Base-by-base conservation (phyloP, 2,113 vertebrate species). In the Stegastes partitus region DNA sequence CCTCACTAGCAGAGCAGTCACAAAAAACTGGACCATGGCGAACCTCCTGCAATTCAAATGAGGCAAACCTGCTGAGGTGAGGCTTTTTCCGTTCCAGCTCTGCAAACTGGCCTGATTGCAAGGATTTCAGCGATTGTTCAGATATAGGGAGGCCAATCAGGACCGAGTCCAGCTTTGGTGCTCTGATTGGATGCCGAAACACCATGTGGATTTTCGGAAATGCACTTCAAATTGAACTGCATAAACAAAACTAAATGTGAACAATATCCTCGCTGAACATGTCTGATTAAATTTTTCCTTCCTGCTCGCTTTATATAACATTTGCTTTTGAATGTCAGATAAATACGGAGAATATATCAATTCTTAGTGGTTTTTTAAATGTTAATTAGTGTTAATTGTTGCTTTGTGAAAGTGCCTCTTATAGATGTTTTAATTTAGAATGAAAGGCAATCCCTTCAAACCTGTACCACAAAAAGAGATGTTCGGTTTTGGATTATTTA, bases 51-150 rank as follows among this genome's bases (percentile, higher is more conserved):
- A 79, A 74, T 81, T 86, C 81, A 84, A 81, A 90, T 85, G 72
- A 87, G 61, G 55, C 50, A 79, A 82, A 77, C 74, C 73, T 84
- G 86, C 86, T 87, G 84, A 91, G 77, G 62, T 81, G 74, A 86
- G 63, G 69, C 67, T 74, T 89, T 34, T 81, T 25, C 57, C 49
- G 45, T 59, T 81, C 81, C 77, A 74, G 45, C 39, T 28, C 68
- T 69, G 72, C 87, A 76, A 84, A 86, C 68, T 65, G 63, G 63
- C 49, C 79, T 83, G 85, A 87, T 84, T 90, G 88, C 87, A 89
- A 83, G 70, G 64, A 80, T 86, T 90, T 89, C 68, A 77, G 71
- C 37, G 37, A 84, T 81, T 86, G 84, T 87, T 81, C 53, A 6
- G 67, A 84, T 67, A 78, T 55, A 18, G 44, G 42, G 73, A 57